Base-by-base conservation (phyloP, 2,113 vertebrate genomes). In the Lasiurus borealis region DNA sequence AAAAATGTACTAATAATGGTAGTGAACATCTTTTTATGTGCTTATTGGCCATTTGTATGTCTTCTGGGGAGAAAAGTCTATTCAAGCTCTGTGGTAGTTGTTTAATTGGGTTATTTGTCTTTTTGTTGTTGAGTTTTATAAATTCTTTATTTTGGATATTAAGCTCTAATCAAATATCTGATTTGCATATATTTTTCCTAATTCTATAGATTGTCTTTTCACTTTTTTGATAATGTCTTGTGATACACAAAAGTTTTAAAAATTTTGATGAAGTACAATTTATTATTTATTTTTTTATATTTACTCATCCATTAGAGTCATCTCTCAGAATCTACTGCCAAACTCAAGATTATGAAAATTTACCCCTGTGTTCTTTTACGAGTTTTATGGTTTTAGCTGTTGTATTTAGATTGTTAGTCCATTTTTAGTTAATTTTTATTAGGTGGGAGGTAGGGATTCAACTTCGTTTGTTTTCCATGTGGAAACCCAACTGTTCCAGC, bases 361-460 rank as follows among this genome's bases (percentile, higher is more conserved):
- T 85, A 59, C 25, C 23, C 5, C 0, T 81, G 10, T 73, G 52
- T 91, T 86, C 16, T 72, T 73, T 8, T 86, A 82, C 44, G 27
- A 88, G 21, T 90, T 72, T 15, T 86, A 16, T 75, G 12, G 48
- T 76, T 83, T 48, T 88, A 66, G 54, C 69, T 82, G 5, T 81
- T 91, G 25, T 46, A 44, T 90, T 73, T 78, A 81, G 44, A 3
- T 57, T 29, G 3, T 48, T 82, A n/a, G 31, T 82, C 16, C 16
- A 68, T 57, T 85, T 87, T 75, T 48, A 76, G 34, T 90, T 88
- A 77, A 69, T 85, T 80, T 90, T 80, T 90, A 12, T 76, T 73
- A 34, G 14, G 29, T 73, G 14, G 69, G 29, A 84, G n/a, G 23
- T 64, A 50, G 40, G 19, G 25, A 21, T 46, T 21, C 18, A 64